phyloP scores from a whole-genome alignment of 92 coral and sea anemone species.

The Isaurus tuberculatus region DNA sequence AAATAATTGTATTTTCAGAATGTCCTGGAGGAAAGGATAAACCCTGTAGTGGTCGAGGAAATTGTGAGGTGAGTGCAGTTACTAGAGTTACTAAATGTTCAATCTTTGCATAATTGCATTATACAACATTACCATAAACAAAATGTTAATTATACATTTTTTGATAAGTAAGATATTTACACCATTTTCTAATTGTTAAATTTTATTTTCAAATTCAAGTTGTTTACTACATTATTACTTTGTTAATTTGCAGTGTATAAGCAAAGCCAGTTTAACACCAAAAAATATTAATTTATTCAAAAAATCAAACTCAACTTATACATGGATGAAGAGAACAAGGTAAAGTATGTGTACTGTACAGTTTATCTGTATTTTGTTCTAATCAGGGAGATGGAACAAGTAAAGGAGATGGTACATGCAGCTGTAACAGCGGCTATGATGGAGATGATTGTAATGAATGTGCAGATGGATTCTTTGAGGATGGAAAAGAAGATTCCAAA shows the following conservation, averaged over 20 bases:
- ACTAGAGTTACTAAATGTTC: not conserved
- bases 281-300: no score
- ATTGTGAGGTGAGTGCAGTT: slow-evolving; percentile 73
- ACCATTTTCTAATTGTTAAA: no score
- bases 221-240: no score
- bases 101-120: not conserved
- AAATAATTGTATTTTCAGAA: slow-evolving; percentile 75
- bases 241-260: no score
- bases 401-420: slow-evolving; percentile 88
- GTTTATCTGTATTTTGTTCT: not conserved
- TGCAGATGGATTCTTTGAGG: slow-evolving; percentile 88
- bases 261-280: no score
- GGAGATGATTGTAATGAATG: slow-evolving; percentile 92
- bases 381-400: slow-evolving; percentile 85
- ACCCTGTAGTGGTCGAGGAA: slow-evolving; percentile 87
- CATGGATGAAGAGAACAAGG: no score
- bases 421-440: slow-evolving; percentile 85
- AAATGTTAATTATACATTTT: no score
- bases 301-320: no score
- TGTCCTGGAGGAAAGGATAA: slow-evolving; percentile 84
- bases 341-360: no score
- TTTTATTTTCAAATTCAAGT: no score
- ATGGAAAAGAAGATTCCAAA: slow-evolving; percentile 76
- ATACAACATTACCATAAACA: not conserved
- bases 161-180: no score